Evolutionary conservation across 2,797 vertebrate species (phyloP).

Genomic region (Sarcoramphus papa): DNA sequence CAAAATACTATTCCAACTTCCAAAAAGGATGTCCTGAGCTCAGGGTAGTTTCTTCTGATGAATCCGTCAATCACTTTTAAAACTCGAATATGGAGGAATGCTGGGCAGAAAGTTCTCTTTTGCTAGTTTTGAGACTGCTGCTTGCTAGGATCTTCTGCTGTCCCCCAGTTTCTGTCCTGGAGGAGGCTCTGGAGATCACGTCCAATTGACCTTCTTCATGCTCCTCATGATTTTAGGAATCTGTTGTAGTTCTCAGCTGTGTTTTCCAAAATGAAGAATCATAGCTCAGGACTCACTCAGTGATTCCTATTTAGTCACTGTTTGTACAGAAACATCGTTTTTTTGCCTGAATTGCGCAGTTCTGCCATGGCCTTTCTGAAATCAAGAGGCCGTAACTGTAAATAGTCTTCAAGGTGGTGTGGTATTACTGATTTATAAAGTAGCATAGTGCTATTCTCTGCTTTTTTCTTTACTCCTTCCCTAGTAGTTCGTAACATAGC

Average conservation of each 20-base stretch:
- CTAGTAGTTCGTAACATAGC: background rate
- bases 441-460: background rate
- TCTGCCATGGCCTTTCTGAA: background rate
- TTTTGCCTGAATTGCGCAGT: background rate
- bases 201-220: background rate
- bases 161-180: background rate
- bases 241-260: background rate
- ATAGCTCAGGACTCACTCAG: background rate
- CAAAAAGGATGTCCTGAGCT: background rate
- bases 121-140: background rate
- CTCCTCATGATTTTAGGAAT: background rate
- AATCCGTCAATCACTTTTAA: background rate
- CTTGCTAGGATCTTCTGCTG: background rate
- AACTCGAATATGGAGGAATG: background rate
- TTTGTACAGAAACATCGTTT: rapidly evolving
- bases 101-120: background rate
- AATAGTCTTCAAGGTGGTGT: background rate
- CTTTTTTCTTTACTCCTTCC: background rate
- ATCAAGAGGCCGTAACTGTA: background rate
- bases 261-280: background rate
- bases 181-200: background rate
- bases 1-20: background rate
- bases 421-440: background rate
- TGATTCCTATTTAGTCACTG: background rate
- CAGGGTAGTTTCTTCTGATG: background rate